Evolutionary conservation across 2,888 invertebrate species (phyloP).

Genomic region (Andrena minutula): DNA sequence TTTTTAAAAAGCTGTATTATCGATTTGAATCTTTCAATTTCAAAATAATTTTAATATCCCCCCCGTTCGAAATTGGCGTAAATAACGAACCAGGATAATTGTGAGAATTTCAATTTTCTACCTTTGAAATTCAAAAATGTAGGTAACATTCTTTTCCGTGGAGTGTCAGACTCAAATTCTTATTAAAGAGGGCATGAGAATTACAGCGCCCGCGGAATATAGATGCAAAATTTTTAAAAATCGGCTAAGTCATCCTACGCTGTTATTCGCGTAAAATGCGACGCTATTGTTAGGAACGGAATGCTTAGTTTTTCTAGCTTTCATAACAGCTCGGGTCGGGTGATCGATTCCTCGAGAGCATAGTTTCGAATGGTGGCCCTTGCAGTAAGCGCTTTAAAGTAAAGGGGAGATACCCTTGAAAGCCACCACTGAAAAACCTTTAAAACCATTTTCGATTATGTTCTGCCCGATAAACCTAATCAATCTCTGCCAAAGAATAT

Average conservation of each 20-base stretch:
- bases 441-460: not conserved
- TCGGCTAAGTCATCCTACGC: not conserved
- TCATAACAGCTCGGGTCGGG: conserved; percentile 13
- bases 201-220: not conserved
- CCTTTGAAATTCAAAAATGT: no score
- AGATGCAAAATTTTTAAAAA: not conserved
- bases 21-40: no score
- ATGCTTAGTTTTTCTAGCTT: conserved; percentile 35
- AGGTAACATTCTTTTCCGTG: no score
- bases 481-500: conserved; percentile 18
- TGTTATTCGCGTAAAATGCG: conserved; percentile 18
- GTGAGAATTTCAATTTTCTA: not conserved
- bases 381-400: conserved; percentile 36
- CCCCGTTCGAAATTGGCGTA: no score
- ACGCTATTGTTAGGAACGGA: conserved; percentile 28
- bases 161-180: not conserved
- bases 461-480: not conserved
- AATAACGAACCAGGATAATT: not conserved
- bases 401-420: conserved; percentile 53
- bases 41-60: no score
- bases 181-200: not conserved
- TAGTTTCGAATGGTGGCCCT: conserved; percentile 12
- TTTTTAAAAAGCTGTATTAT: no score
- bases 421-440: not conserved
- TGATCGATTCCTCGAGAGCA: conserved; percentile 40